Evolutionary conservation across 1,140 invertebrate species (phyloP), one percentile per base, ranked within the genome.

Genomic region (Diachasmimorpha longicaudata): DNA sequence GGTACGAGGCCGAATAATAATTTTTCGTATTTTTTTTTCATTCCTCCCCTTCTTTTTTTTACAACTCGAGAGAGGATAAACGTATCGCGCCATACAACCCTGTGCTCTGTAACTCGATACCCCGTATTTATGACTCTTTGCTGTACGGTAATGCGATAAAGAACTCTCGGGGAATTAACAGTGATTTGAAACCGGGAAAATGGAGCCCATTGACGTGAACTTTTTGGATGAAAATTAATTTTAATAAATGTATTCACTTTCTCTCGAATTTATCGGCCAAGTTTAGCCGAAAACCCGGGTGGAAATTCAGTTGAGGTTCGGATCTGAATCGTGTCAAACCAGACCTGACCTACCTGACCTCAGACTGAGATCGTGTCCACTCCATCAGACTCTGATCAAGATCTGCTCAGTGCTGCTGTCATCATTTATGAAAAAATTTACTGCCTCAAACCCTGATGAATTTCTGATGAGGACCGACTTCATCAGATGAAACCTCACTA

Each of bases 1-100:
- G 84, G 75, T 79, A 72, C 85, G 83, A 86, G 84, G 84, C 82
- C 82, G 77, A 74, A 79, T 76, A 76, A 79, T 79, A 76, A 76
- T 81, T 77, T 72, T 72, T 58, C 58, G 58, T 63, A 3, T 58
- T 58, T 63, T 25, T 63, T 71, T 76, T 71, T 63, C 46, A 42
- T 42, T 42, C 55, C 19, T 63, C 23, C 58, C 58, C 58, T 58
- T 4, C 11, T 19, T 25, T 13, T 63, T 31, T 63, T 19, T 63
- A 19, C 23, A 25, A 63, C 23, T 63, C 48, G 48, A 63, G 19
- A 25, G 58, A 23, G 58, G 23, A 63, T 52, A 52, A 52, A 52
- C 58, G 19, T 63, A 63, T 63, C 58, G 58, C 58, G 58, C 58
- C 58, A 31, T 63, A 25, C 58, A 63, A 63, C 58, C 58, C 58